Evolutionary conservation across 2,113 vertebrate species (phyloP).

Genomic region (Alaudala cheleensis): DNA sequence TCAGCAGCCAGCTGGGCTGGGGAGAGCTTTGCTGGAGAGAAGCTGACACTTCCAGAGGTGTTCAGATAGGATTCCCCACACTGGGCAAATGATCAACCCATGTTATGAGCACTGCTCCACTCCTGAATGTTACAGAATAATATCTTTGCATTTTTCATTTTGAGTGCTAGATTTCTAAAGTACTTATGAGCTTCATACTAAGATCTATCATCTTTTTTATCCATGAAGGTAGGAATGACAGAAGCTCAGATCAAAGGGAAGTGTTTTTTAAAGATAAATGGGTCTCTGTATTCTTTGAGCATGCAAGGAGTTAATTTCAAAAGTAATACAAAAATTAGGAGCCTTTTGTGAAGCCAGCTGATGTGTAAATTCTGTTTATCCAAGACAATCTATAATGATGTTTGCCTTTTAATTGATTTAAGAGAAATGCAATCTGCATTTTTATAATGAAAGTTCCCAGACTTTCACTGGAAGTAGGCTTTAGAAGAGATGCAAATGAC

Average conservation of each 20-base stretch:
- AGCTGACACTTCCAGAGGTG: constrained; percentile 1
- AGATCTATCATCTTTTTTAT: neutral
- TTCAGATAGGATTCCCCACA: neutral
- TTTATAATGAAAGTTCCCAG: constrained; percentile 13
- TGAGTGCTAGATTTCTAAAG: neutral
- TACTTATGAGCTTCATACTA: neutral
- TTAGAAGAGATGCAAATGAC: constrained; percentile 36
- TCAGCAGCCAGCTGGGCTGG: neutral
- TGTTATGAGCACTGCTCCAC: neutral
- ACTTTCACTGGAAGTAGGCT: neutral
- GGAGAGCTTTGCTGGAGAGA: neutral
- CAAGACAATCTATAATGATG: neutral
- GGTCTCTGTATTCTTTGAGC: neutral
- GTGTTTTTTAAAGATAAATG: constrained; percentile 8
- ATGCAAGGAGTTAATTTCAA: neutral
- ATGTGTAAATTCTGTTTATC: constrained; percentile 1
- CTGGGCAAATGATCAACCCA: rapidly evolving
- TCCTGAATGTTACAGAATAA: neutral
- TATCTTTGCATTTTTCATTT: neutral
- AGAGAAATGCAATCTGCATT: neutral
- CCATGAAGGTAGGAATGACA: neutral
- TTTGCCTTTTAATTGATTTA: constrained; percentile 12
- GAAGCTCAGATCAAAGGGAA: constrained; percentile 40
- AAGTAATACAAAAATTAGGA: neutral
- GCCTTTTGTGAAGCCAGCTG: neutral